Base-by-base conservation (phyloP, 1,140 invertebrate species). In the Pentalonia nigronervosa region DNA sequence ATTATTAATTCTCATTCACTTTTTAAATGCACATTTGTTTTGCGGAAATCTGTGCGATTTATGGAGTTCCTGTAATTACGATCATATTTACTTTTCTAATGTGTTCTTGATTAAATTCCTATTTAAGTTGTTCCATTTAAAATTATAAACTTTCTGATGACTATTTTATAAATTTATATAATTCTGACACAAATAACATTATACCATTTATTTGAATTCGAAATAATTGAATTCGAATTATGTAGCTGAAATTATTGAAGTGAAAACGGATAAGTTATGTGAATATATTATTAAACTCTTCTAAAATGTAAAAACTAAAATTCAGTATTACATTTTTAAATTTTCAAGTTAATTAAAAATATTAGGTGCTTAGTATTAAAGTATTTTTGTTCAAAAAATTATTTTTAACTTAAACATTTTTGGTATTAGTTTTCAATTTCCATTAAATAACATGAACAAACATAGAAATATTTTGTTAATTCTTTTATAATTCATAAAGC, bases 51-150 rank as follows among this genome's bases (percentile, higher is more conserved):
- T 30, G 14, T 48, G 41, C 25, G 84, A 48, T 87, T 87, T 87
- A n/a, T n/a, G 45, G 45, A 86, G 41, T 86, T 86, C 45, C 36
- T 86, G 41, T 86, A 86, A 86, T 86, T 86, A 45, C 84, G 47
- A 86, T 86, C 25, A 86, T 47, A 86, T 45, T 47, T 30, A 87
- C 84, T 87, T 87, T 87, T 87, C 25, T 87, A 48, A 87, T 87
- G 30, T 87, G 25, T 87, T 87, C 48, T 87, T 87, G 84, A 87
- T 87, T 87, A 48, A 87, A 87, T n/a, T 30, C 41, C 6, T 87
- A 87, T 87, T 87, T 86, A 45, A 87, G n/a, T 87, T 48, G 7
- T 45, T 87, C 7, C 30, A 36, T 87, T n/a, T 87, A 48, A 86
- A 86, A 86, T 47, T 30, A 86, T 45, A 14, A 84, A 86, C 14